Conservation (phyloP, 2,888 invertebrate genomes). For the Dusona sp. region DNA sequence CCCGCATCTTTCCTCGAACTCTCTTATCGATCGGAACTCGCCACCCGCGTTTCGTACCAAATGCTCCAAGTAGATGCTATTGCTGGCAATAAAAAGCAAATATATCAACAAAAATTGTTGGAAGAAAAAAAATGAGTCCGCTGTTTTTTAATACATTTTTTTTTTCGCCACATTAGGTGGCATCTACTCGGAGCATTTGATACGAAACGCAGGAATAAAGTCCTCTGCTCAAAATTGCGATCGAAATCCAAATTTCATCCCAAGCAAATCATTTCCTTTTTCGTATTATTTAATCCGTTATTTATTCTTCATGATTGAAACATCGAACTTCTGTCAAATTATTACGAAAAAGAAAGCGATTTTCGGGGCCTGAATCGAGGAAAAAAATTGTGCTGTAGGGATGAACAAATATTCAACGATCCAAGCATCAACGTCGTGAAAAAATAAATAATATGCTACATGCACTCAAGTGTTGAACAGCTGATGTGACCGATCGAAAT, state of each 20-base stretch:
- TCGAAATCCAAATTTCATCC: background rate
- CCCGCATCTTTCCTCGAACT: conserved; percentile 72
- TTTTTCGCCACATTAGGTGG: too few species aligned
- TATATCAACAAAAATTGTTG: background rate
- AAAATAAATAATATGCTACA: background rate
- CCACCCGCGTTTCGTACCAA: conserved; percentile 49
- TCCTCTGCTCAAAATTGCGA: background rate
- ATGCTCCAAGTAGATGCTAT: background rate
- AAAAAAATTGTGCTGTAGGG: background rate
- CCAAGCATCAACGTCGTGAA: background rate
- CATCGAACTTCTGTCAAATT: background rate
- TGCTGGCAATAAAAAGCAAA: background rate
- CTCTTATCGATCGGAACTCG: conserved; percentile 75
- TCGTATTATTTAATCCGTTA: background rate
- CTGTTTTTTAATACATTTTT: too few species aligned
- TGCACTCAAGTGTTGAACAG: background rate
- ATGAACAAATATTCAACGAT: background rate
- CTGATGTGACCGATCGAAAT: conserved; percentile 40
- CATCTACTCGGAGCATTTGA: too few species aligned
- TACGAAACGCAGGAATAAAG: too few species aligned
- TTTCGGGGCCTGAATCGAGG: background rate
- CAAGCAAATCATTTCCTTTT: background rate
- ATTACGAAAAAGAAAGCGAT: background rate
- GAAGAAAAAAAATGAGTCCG: background rate
- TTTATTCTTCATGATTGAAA: background rate